Percentiles rank a stretch among this genome's conserved stretches.
Conservation (phyloP, 2,113 vertebrate genomes). For the Gymnarchus niloticus region DNA sequence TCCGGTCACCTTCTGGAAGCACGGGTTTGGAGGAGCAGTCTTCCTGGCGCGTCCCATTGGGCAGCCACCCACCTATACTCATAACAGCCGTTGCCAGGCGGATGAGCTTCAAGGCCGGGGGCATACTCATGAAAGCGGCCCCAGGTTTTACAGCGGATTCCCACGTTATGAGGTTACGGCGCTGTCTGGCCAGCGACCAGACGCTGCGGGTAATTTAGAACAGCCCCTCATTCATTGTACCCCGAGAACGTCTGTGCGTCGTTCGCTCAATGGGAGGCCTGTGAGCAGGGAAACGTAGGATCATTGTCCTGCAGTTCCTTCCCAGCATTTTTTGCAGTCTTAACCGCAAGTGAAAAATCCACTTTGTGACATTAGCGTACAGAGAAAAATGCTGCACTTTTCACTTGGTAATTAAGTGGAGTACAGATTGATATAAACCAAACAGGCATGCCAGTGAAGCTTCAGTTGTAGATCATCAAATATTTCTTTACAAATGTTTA, state of each 20-base stretch:
- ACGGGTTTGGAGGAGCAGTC: too few relatives aligned
- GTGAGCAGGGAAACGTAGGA: constrained; percentile 26
- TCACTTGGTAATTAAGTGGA: neutral
- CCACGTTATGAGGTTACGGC: constrained; percentile 22
- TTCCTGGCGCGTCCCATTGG: too few relatives aligned
- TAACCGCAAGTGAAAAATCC: constrained; percentile 3
- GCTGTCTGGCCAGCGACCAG: neutral
- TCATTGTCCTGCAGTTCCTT: constrained; percentile 20
- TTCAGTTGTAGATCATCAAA: neutral
- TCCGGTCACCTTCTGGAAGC: neutral
- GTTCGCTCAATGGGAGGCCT: constrained; percentile 20
- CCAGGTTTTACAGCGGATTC: constrained; percentile 25
- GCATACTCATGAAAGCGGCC: constrained; percentile 33
- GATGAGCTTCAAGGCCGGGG: constrained; percentile 26
- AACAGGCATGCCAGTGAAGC: neutral
- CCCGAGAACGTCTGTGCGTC: constrained; percentile 17
- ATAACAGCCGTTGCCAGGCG: constrained; percentile 14
- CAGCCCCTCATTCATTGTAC: constrained; percentile 17
- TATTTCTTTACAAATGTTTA: neutral
- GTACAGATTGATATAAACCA: neutral
- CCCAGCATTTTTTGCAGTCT: constrained; percentile 7
- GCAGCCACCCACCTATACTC: too few relatives aligned
- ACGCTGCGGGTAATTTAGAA: constrained; percentile 26
- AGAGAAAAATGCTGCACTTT: neutral
- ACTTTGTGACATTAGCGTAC: neutral